These are phyloP conservation scores for Harpagoxenus sublaevis DNA, from an alignment of 2,888 invertebrate species.

Conservation along the genomic window DNA sequence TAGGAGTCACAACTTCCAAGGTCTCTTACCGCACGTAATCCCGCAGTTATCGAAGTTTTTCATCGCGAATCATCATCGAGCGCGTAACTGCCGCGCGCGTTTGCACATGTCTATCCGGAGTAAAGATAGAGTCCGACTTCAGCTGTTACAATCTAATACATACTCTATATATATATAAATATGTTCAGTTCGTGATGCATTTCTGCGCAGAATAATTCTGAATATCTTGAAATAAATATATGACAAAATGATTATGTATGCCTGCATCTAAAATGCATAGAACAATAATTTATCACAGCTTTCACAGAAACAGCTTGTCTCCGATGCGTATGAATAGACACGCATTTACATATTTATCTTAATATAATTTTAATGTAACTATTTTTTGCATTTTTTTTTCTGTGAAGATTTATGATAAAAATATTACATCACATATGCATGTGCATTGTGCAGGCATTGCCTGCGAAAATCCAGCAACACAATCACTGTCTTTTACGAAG, in stretches of 20 bases:
- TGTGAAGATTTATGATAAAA: neutral
- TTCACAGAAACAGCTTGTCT: neutral
- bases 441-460: neutral
- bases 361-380: conserved; percentile 1
- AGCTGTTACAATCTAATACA: neutral
- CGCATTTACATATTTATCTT: neutral
- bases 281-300: neutral
- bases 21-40: conserved; percentile 30
- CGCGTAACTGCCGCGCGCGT: neutral
- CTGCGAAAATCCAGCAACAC: neutral
- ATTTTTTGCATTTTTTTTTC: neutral
- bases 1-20: conserved; percentile 28
- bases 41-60: conserved; percentile 24
- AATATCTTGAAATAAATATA: neutral
- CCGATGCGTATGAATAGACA: neutral
- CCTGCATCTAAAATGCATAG: neutral
- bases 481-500: neutral
- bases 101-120: neutral
- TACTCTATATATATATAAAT: conserved; percentile 1
- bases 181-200: neutral
- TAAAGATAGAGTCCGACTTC: neutral
- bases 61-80: conserved; percentile 14
- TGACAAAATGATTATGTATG: neutral
- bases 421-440: neutral
- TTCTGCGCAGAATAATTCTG: neutral